Base-by-base conservation (phyloP, 2,888 invertebrate genomes). In the Dasysyrphus albostriatus region DNA sequence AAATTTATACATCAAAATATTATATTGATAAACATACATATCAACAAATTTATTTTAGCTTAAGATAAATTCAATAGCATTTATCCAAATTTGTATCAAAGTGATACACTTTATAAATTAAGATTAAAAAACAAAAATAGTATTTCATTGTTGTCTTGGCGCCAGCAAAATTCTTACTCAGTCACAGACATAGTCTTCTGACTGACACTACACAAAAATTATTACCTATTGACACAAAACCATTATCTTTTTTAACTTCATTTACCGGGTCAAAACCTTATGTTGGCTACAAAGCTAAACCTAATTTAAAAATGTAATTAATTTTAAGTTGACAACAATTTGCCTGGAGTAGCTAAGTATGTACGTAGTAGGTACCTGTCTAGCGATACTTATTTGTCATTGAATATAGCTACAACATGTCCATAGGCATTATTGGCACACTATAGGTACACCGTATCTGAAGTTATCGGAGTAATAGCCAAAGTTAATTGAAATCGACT, bases 401-500 rank as follows among this genome's bases (percentile, higher is more conserved):
- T 44, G 42, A 37, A 59, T 32, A 32, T 24, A 54, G 6, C 44
- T 72, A 10, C 4, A 29, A 10, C 6, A 29, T 70, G 37, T 49
- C 67, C 37, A 63, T 37, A 61, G 61, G 51, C 59, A 34, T 29
- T 34, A 77, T 29, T 58, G 47, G 49, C 19, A 69, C 65, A 65
- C 16, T n/a, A 65, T 29, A 32, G 8, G 32, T 42, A 32, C 12
- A n/a, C 10, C 8, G 5, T 16, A 29, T 65, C 59, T 72, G 2
- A 42, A 14, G 16, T 16, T 42, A 73, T 32, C 65, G 7, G n/a
- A 65, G 37, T 56, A 63, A 67, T 56, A 59, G 24, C 19, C 42
- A 51, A 47, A 74, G 49, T 59, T 80, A 80, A 80, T 80, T 67
- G 73, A 59, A 67, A 80, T 67, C 42, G 67, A 51, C 73, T 74